phyloP scores from a whole-genome alignment of 2,113 vertebrate genomes.

The Motacilla tschutschensis region DNA sequence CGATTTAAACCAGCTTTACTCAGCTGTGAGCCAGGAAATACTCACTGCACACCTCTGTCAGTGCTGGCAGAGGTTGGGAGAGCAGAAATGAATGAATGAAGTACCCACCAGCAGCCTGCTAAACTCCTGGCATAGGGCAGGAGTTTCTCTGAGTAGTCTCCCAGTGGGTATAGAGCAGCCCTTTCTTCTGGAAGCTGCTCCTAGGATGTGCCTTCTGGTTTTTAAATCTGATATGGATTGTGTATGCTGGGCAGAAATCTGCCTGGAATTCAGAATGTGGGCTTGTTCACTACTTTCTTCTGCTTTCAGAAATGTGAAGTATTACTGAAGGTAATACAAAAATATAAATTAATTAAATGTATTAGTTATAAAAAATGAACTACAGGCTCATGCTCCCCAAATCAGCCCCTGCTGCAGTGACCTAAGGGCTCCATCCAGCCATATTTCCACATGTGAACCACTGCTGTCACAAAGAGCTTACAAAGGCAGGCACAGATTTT shows the following conservation, averaged over 20 bases:
- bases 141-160: background rate
- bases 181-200: background rate
- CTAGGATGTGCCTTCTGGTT: background rate
- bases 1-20: background rate
- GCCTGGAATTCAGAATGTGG: background rate
- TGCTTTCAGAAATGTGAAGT: background rate
- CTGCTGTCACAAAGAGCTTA: background rate
- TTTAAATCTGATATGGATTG: background rate
- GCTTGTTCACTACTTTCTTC: background rate
- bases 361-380: background rate
- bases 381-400: background rate
- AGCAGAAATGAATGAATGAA: background rate
- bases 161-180: background rate
- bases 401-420: background rate
- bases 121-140: background rate
- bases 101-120: background rate
- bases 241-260: background rate
- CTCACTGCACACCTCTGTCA: background rate
- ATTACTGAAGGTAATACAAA: background rate
- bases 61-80: slow-evolving; percentile 3
- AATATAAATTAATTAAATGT: background rate
- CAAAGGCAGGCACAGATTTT: background rate
- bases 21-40: background rate
- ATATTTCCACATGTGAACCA: rapidly evolving
- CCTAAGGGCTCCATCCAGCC: background rate